Base-by-base conservation (phyloP, 2,113 vertebrate species). In the Thymallus thymallus region DNA sequence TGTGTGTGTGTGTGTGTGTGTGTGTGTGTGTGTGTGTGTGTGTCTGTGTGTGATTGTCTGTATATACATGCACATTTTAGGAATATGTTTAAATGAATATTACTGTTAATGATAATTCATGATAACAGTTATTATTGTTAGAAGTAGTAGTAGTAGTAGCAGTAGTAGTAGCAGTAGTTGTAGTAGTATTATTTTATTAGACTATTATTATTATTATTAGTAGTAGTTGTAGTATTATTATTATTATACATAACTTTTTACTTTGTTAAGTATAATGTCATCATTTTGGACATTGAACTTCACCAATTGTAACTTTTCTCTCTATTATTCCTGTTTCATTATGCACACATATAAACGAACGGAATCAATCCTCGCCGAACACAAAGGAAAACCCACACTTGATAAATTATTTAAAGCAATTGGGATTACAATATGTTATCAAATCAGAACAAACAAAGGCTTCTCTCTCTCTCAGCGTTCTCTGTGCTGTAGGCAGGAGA, bases 361-460 rank as follows among this genome's bases (percentile, higher is more conserved):
- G 73, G 79, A 87, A 88, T 73, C 72, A 65, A 71, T 75, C 66
- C 63, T 76, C 46, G 68, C 65, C 71, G 75, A 78, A 76, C 71
- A 80, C 80, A 84, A 82, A 80, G 84, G 76, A 77, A 87, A 87
- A 88, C 76, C 68, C 82, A 87, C 82, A 88, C 55, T 70, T 74
- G 75, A 90, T 92, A 80, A 89, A 92, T 91, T 83, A 92, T 91
- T 88, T 86, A 91, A 79, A 80, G 74, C 82, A 82, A 81, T 56
- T 81, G 89, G 86, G 89, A 89, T 81, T 79, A 76, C 73, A 69
- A 71, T 76, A 70, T 70, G 75, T 80, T 75, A 74, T 74, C 41
- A 66, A 68, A 80, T 45, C n/a, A 63, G 22, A 66, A 65, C 69
- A 77, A 83, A 77, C 76, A 76, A 79, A 81, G 80, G 67, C 14